phyloP scores from a whole-genome alignment of 2,113 vertebrate species.

The Pseudorasbora parva region DNA sequence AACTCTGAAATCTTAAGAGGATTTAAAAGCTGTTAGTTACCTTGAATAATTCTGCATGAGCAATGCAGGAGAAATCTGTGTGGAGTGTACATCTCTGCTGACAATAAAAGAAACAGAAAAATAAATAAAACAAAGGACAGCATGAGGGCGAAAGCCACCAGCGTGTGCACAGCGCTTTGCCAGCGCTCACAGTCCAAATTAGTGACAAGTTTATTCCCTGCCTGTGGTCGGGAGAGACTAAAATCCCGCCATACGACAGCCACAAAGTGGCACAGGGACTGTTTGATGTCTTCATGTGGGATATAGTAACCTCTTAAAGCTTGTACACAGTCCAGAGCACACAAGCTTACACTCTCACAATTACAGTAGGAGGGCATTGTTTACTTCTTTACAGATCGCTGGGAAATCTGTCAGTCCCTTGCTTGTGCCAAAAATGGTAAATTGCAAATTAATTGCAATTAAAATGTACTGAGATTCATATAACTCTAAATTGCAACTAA shows the following conservation, averaged over 20 bases:
- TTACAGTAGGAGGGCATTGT: slow-evolving; percentile 44
- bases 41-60: slow-evolving; percentile 59
- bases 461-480: too few relatives aligned
- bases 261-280: slow-evolving; percentile 50
- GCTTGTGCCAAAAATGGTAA: not conserved
- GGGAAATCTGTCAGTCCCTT: not conserved
- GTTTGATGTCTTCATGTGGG: slow-evolving; percentile 62
- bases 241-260: slow-evolving; percentile 52
- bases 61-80: slow-evolving; percentile 33
- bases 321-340: slow-evolving; percentile 26
- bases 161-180: slow-evolving; percentile 54
- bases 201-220: slow-evolving; percentile 63
- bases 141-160: slow-evolving; percentile 43
- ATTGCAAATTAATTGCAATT: not conserved
- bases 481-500: too few relatives aligned
- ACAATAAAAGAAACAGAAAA: slow-evolving; percentile 27
- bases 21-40: slow-evolving; percentile 58
- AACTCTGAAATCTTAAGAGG: slow-evolving; percentile 55
- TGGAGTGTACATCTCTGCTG: slow-evolving; percentile 29
- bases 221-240: slow-evolving; percentile 59
- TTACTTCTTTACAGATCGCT: slow-evolving; percentile 35
- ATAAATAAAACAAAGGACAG: slow-evolving; percentile 36
- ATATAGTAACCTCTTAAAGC: slow-evolving; percentile 53
- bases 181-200: slow-evolving; percentile 57
- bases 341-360: slow-evolving; percentile 53